These are phyloP conservation scores for Drosophila kikkawai DNA, from an alignment of 1,140 invertebrate species.

Conservation along the genomic window DNA sequence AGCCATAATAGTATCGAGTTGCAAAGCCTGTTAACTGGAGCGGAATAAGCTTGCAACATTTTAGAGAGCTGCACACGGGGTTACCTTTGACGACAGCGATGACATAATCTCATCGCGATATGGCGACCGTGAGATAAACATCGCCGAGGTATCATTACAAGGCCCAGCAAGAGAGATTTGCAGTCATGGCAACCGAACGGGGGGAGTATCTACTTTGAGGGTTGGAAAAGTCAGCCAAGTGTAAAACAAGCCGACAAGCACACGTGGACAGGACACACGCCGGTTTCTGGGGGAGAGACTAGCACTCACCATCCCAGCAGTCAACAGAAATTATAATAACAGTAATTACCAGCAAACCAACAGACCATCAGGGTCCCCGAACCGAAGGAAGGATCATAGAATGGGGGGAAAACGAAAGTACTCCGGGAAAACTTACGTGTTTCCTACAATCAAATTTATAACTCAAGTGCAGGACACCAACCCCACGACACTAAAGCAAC, in stretches of 20 bases:
- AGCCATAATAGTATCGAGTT: conserved; percentile 41
- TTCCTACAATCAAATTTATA: conserved; percentile 75
- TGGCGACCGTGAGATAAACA: conserved; percentile 63
- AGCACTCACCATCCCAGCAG: conserved; percentile 45
- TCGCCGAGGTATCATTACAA: conserved; percentile 66
- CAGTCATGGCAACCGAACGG: conserved; percentile 53
- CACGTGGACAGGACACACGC: conserved; percentile 67
- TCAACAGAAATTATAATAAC: conserved; percentile 84
- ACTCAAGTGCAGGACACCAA: conserved; percentile 64
- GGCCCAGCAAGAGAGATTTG: conserved; percentile 53
- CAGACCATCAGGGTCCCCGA: conserved; percentile 19
- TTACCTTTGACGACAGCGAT: conserved; percentile 63
- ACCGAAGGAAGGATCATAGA: neutral
- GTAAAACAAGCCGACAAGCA: conserved; percentile 64
- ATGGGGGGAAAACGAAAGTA: neutral
- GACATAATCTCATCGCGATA: conserved; percentile 62
- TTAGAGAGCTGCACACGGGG: conserved; percentile 49
- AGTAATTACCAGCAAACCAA: conserved; percentile 71
- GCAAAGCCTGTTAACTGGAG: conserved; percentile 53
- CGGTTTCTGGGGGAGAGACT: conserved; percentile 14
- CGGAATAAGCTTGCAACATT: conserved; percentile 68
- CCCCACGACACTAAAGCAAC: conserved; percentile 20
- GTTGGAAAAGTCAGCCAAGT: conserved; percentile 57
- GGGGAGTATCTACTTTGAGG: conserved; percentile 16
- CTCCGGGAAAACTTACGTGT: conserved; percentile 60